A percentile compares a stretch with the other conserved stretches of the same genome.
These are phyloP conservation scores for Liodrosophila aerea DNA, from an alignment of 2,888 invertebrate species.

Conservation along the genomic window DNA sequence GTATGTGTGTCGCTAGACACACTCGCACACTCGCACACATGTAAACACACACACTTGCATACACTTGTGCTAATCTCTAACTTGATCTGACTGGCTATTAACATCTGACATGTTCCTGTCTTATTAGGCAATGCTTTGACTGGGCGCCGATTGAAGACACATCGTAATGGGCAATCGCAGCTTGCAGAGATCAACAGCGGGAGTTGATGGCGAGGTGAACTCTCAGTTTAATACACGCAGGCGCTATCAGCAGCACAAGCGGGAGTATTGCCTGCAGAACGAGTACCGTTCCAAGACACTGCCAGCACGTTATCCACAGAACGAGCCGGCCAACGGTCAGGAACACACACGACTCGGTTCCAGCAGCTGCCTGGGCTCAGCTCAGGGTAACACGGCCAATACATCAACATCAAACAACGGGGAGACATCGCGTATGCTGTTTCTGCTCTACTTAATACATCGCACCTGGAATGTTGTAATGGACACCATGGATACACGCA, in stretches of 20 bases:
- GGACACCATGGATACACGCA: conserved; percentile 85
- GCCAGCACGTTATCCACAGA: conserved; percentile 65
- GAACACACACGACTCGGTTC: conserved; percentile 36
- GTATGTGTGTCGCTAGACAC: conserved; percentile 26
- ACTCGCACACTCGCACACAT: conserved; percentile 3
- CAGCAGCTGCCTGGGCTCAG: conserved; percentile 61
- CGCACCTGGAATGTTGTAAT: conserved; percentile 88
- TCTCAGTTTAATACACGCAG: conserved; percentile 61
- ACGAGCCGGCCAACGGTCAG: not conserved
- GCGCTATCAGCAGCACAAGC: conserved; percentile 69
- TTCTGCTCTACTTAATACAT: conserved; percentile 87
- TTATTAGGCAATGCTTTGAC: conserved; percentile 66
- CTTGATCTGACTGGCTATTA: conserved; percentile 27
- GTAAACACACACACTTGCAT: conserved; percentile 10
- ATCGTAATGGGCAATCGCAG: conserved; percentile 63
- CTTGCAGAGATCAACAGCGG: conserved; percentile 22
- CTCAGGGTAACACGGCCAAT: conserved; percentile 27
- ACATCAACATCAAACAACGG: conserved; percentile 67
- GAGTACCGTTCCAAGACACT: conserved; percentile 76
- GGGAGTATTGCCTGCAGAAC: conserved; percentile 59
- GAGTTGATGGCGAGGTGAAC: conserved; percentile 24
- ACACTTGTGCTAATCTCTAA: not conserved
- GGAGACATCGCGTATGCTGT: conserved; percentile 85
- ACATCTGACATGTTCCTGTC: conserved; percentile 51
- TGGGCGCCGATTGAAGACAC: conserved; percentile 34